These are phyloP conservation scores for Ondatra zibethicus DNA, from an alignment of 2,113 vertebrate species.

Conservation along the genomic window DNA sequence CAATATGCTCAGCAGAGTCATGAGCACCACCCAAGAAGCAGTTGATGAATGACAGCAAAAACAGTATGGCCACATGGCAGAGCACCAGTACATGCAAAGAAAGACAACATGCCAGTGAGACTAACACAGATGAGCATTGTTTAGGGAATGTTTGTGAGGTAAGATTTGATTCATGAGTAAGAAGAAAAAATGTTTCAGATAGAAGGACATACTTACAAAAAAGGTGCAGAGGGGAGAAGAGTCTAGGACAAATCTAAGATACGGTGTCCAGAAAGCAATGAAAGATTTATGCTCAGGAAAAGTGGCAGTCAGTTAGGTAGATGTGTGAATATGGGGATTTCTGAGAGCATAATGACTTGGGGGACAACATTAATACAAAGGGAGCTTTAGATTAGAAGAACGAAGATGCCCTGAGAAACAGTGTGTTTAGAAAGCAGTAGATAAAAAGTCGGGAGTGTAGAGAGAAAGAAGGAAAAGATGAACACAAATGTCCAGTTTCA, in stretches of 20 bases:
- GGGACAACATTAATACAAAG: not conserved
- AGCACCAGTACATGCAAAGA: not conserved
- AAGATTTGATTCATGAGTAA: not conserved
- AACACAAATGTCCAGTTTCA: not conserved
- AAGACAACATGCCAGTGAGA: not conserved
- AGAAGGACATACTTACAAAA: not conserved
- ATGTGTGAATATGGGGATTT: not conserved
- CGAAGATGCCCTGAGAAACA: not conserved
- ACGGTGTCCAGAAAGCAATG: rapidly evolving
- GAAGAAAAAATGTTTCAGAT: not conserved
- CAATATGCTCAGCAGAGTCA: not conserved
- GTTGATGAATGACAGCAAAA: not conserved
- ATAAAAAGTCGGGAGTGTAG: not conserved
- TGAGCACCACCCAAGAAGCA: not conserved
- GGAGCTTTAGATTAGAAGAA: not conserved
- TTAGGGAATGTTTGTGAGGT: not conserved
- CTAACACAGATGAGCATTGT: not conserved
- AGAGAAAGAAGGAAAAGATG: not conserved
- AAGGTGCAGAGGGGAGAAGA: not conserved
- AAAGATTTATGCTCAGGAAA: not conserved
- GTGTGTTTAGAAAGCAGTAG: not conserved
- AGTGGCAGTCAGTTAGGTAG: rapidly evolving
- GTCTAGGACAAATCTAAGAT: too few relatives aligned
- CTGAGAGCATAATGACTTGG: not conserved
- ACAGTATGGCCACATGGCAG: not conserved